phyloP scores from a whole-genome alignment of 1,140 invertebrate species.

The Neodiprion fabricii region DNA sequence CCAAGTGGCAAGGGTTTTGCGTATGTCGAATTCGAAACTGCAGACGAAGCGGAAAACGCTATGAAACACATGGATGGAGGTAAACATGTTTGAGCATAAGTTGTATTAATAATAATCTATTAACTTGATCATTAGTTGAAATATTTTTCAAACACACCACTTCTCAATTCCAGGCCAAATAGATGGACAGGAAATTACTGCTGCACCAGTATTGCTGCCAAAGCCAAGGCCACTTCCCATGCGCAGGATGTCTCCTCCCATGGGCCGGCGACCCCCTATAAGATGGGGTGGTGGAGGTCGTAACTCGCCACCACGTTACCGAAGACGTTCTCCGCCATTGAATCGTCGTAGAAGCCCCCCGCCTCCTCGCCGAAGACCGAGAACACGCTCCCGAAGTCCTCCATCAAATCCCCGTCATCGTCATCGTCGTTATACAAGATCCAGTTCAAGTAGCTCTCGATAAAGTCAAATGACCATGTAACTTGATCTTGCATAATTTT shows the following conservation, averaged over 20 bases:
- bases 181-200: conserved; percentile 93
- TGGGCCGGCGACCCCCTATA: conserved; percentile 66
- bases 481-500: neutral
- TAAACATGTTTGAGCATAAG: conserved; percentile 40
- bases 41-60: conserved; percentile 96
- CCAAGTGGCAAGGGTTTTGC: conserved; percentile 89
- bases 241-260: conserved; percentile 69
- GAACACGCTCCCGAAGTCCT: conserved; percentile 68
- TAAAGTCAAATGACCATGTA: conserved; percentile 54
- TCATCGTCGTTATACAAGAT: conserved; percentile 80
- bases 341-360: conserved; percentile 70
- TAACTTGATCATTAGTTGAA: conserved; percentile 16
- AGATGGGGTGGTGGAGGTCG: conserved; percentile 55
- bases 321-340: conserved; percentile 71
- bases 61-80: conserved; percentile 99
- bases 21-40: conserved; percentile 92
- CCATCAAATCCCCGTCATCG: conserved; percentile 64
- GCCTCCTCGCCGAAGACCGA: conserved; percentile 66
- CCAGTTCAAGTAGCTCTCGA: conserved; percentile 80
- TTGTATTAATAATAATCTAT: conserved; percentile 2
- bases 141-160: conserved; percentile 13
- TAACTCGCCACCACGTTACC: conserved; percentile 61
- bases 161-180: conserved; percentile 69
- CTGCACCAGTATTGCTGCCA: conserved; percentile 85
- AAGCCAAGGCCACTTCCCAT: conserved; percentile 71